A percentile compares a stretch with the other conserved stretches of the same genome.
Evolutionary conservation across 2,888 invertebrate species (phyloP).

Genomic region (Tipula vernalis): DNA sequence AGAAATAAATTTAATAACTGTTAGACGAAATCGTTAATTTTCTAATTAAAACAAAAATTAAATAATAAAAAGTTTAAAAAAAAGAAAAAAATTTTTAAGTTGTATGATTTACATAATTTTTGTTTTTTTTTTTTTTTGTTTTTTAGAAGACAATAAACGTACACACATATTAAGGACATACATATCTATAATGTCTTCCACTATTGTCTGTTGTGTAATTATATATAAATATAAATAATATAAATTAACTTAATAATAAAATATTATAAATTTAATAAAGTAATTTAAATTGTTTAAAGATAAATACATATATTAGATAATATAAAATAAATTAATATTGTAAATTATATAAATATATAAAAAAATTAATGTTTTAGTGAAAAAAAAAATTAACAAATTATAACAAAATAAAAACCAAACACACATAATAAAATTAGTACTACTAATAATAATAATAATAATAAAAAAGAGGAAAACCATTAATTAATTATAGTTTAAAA

Average conservation of each 20-base stretch:
- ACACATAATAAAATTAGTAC: background rate
- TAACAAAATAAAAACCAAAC: background rate
- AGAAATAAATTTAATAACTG: background rate
- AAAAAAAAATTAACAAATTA: background rate
- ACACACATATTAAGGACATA: slow-evolving; percentile 11
- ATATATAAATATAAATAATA: background rate
- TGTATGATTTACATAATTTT: background rate
- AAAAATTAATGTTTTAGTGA: background rate
- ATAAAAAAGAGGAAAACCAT: background rate
- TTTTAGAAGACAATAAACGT: slow-evolving; percentile 8
- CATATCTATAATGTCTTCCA: slow-evolving; percentile 12
- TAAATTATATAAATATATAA: background rate
- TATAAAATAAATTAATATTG: background rate
- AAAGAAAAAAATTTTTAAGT: background rate
- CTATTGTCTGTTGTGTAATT: slow-evolving; percentile 10
- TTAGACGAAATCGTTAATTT: background rate
- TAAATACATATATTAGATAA: background rate
- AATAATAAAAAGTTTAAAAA: background rate
- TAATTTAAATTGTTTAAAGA: background rate
- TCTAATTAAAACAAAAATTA: background rate
- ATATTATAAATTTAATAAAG: background rate
- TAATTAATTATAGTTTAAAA: background rate
- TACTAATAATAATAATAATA: background rate
- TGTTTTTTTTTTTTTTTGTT: background rate
- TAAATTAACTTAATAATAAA: background rate